Percentiles rank a stretch among this genome's conserved stretches.
These are phyloP conservation scores for Sturmia bella DNA, from an alignment of 2,888 invertebrate species.

Conservation along the genomic window DNA sequence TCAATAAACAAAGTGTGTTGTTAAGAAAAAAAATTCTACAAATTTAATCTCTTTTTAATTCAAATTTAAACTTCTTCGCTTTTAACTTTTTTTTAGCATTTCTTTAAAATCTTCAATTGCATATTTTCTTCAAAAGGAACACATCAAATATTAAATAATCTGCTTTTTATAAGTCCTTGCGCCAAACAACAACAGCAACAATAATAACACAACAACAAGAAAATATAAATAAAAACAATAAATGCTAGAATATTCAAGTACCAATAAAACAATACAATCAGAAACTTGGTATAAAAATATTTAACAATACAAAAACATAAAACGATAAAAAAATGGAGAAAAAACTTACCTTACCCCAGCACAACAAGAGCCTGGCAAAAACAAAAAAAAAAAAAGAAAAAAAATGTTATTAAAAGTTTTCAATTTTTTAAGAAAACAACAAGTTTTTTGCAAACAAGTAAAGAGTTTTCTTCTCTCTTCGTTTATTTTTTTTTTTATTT, in stretches of 20 bases:
- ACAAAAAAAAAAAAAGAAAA: background rate
- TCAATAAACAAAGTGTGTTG: too few species aligned
- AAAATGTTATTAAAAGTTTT: conserved; percentile 52
- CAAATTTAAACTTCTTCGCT: too few species aligned
- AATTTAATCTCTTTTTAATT: too few species aligned
- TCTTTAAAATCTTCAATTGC: conserved; percentile 4
- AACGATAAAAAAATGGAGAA: conserved; percentile 1
- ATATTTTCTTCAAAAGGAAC: conserved; percentile 22
- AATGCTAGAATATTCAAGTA: conserved; percentile 63
- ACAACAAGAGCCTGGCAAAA: background rate
- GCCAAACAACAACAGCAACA: conserved; percentile 65
- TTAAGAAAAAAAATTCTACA: too few species aligned
- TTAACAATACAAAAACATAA: conserved; percentile 33
- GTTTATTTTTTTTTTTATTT: conserved; percentile 11
- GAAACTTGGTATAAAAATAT: conserved; percentile 47
- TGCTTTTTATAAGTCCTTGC: conserved; percentile 53
- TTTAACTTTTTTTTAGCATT: too few species aligned
- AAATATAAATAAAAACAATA: conserved; percentile 67
- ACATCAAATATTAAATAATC: conserved; percentile 66
- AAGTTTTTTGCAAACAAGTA: conserved; percentile 30
- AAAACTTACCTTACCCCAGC: conserved; percentile 39
- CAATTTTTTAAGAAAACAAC: conserved; percentile 52
- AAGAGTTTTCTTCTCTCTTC: conserved; percentile 13
- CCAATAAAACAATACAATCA: conserved; percentile 64
- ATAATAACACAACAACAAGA: conserved; percentile 59